Evolutionary conservation across 30 jellyfish, hydroid and myxozoan species (phyloP), one percentile per base, ranked within the genome.

Genomic region (Aurelia sp.): DNA sequence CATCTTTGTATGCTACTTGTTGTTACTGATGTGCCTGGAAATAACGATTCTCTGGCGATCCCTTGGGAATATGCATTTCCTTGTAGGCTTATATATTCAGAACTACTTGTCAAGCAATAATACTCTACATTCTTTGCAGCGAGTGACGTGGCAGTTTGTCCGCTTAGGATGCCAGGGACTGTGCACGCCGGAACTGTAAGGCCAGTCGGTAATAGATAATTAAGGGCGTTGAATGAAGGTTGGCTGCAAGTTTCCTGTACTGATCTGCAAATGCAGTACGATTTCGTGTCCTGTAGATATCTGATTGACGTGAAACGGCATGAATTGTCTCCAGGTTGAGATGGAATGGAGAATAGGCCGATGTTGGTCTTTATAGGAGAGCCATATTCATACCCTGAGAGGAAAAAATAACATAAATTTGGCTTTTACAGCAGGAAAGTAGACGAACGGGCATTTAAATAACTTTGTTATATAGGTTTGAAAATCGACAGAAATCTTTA

Each of bases 321-420:
- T 5, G 85, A 6, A 73, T 30, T 62, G 11, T 47, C 85, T 5
- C 35, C 69, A 47, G 60, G 6, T 55, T 20, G 81, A 64, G 74
- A 55, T 0, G 96, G 96, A 47, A 88, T 6, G 21, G 92, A 57
- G 19, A 88, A 81, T 44, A 35, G 40, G 11, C 96, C 96, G 22
- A 73, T 23, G 50, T 73, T 52, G 1, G 96, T 88, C 51, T 41
- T 40, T 31, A 88, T 48, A 20, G 91, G 85, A 8, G 74, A 63
- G 11, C 91, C 92, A 47, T 15, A 79, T 7, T 61, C 66, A 72
- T 88, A 88, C 13, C 92, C 96, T 88, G 51, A 22, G 33, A 79
- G 15, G 0, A 33, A 35, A 50, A 2, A 7, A 13, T 4, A 12
- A 52, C 0, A 47, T 22, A 40, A 8, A 40, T 4, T 40, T 40